A percentile compares a stretch with the other conserved stretches of the same genome.
Evolutionary conservation across 2,797 vertebrate species (phyloP).

Genomic region (Melanotaenia boesemani): DNA sequence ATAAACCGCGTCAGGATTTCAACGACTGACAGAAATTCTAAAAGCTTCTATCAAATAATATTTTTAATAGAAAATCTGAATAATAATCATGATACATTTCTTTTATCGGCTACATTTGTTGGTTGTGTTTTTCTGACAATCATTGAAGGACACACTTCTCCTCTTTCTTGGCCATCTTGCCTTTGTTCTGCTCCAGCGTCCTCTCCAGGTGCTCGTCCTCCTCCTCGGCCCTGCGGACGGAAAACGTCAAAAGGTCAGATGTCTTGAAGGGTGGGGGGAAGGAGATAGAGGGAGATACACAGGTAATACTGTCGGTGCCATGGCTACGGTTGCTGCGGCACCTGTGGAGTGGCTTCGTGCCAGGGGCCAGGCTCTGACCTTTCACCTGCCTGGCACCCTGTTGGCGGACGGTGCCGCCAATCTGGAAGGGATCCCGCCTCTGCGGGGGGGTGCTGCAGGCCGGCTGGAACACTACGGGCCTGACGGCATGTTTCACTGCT

Average conservation of each 20-base stretch:
- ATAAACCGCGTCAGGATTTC: slow-evolving; percentile 46
- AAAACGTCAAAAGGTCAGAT: slow-evolving; percentile 73
- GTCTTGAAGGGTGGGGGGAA: slow-evolving; percentile 2
- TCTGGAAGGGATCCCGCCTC: slow-evolving; percentile 46
- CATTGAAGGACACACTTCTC: slow-evolving; percentile 97
- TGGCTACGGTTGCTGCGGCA: slow-evolving; percentile 27
- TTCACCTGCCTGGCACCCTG: slow-evolving; percentile 54
- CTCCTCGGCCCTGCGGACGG: slow-evolving; percentile 91
- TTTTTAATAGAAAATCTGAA: slow-evolving; percentile 29
- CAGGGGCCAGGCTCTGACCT: slow-evolving; percentile 55
- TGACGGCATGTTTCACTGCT: neutral
- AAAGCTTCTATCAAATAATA: slow-evolving; percentile 59
- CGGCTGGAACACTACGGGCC: neutral
- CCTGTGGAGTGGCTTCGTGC: slow-evolving; percentile 48
- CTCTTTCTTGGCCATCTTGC: slow-evolving; percentile 99
- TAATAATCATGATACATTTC: slow-evolving; percentile 63
- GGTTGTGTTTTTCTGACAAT: slow-evolving; percentile 69
- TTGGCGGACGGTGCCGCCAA: slow-evolving; percentile 17
- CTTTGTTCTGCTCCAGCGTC: slow-evolving; percentile 99
- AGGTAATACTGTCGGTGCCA: slow-evolving; percentile 41
- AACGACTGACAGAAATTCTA: slow-evolving; percentile 52
- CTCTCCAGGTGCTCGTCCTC: slow-evolving; percentile 99
- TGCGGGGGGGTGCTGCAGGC: slow-evolving; percentile 45
- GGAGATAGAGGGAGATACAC: slow-evolving; percentile 1
- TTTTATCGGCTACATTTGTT: slow-evolving; percentile 71